Base-by-base conservation (phyloP, 1,140 invertebrate species). In the Leptinotarsa defecta region DNA sequence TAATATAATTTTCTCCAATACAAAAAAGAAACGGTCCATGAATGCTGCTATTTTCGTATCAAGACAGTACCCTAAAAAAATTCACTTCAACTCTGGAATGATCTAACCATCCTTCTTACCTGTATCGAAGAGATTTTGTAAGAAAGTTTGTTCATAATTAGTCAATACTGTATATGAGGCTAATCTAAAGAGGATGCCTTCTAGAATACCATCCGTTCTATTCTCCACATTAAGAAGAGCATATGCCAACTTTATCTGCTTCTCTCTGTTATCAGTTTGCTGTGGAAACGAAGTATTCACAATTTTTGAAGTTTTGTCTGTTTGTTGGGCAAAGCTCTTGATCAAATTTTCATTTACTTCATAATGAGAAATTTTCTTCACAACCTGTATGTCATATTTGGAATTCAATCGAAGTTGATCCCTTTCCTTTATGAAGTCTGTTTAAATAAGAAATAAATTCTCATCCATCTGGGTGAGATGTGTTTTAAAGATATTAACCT, bases 231-330 rank as follows among this genome's bases (percentile, higher is more conserved):
- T 68, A 0, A 77, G 22, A 57, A 79, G 19, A 8, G 76, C 65
- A 65, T 81, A 81, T 27, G 61, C 68, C 48, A 77, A 78, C 69
- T 72, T 74, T 34, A 79, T 65, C 48, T 76, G 74, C 63, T 77
- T 77, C 17, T 74, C 71, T 63, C 79, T 75, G 76, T 74, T 1
- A 68, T 17, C 52, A 57, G 15, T 19, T 6, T 17, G n/a, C 52
- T n/a, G 52, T 57, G 17, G n/a, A 57, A 17, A 57, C n/a, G 17
- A 43, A 48, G 15, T 48, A 48, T 48, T 48, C 19, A 17, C n/a
- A 15, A 57, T 17, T 13, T 19, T 57, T 57, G 52, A 3, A 17
- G 15, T n/a, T 19, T 1, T 19, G 15, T n/a, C 52, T 57, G 52
- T 15, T 15, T 57, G 52, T 15, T 57, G 52, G n/a, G 15, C n/a